Base-by-base conservation (phyloP, 2,797 vertebrate genomes). In the Hippopotamyrus pictus region DNA sequence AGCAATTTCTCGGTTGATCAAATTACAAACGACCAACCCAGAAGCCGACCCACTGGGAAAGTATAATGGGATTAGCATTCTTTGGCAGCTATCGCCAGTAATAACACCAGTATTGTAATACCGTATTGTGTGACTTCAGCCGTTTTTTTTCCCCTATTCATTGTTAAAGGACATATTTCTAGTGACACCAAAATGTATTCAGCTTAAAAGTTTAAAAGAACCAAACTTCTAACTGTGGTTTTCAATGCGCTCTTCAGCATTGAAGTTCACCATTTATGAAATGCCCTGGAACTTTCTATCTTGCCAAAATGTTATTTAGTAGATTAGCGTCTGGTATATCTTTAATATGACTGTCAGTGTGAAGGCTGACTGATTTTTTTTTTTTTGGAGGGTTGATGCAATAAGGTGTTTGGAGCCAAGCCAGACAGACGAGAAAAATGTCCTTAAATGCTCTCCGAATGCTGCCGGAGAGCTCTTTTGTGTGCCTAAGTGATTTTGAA, bases 251-350 rank as follows among this genome's bases (percentile, higher is more conserved):
- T 86, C 25, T 54, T 86, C 50, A 53, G 29, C 51, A 57, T 86
- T 54, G 33, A 14, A 86, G 84, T 33, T 53, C 22, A 50, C 46
- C 44, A 50, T 84, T 73, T 84, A 44, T 84, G 82, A 48, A 50
- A 84, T 84, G 46, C 82, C 46, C 46, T 84, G 82, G 82, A 84
- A 84, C 19, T 84, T 50, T 48, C 41, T 84, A 48, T 84, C 44
- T 84, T 87, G 85, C 50, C 25, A 87, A 57, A 86, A 87, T 87
- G 22, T 87, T 87, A 57, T 54, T 57, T 87, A 37, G 50, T 57
- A 57, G 29, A 87, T 86, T 51, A 50, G 22, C 25, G 83, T 86
- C 85, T 57, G 51, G 29, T 87, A 37, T 57, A 57, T 59, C 50
- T 87, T 87, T 54, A 37, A 54, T 87, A 51, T 87, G 53, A 87